Base-by-base conservation (phyloP, 2,113 vertebrate species). In the Urocolius indicus region DNA sequence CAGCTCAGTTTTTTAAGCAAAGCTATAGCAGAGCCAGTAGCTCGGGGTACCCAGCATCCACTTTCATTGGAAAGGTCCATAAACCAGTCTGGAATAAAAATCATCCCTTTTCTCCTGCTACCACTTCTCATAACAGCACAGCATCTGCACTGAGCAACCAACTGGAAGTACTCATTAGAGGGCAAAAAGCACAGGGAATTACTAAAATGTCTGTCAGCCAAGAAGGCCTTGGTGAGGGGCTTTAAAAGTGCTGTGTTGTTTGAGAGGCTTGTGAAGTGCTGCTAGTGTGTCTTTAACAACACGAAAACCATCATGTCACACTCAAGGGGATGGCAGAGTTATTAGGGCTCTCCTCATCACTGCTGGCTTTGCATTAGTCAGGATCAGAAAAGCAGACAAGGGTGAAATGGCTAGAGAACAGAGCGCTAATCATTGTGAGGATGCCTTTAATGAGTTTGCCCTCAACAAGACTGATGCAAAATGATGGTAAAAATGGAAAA, bases 361-460 rank as follows among this genome's bases (percentile, higher is more conserved):
- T 38, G 30, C 62, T 76, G 55, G 21, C 48, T 79, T 59, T 54
- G 36, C 61, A 41, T 46, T 67, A 69, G 69, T 45, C 71, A 63
- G 72, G 63, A 71, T 77, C 51, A 80, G 79, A 48, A 75, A 52
- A 84, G 91, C 82, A 95, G 81, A 51, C 62, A 80, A 62, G 63
- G 82, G 32, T 69, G 87, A 72, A 85, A 77, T 19, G 17, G 38
- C 32, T 11, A 68, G 36, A 66, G 73, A 94, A 59, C 4, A 68
- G 54, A 69, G 67, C 32, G 30, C 24, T 66, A 24, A 86, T 80
- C 76, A 21, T 72, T 67, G 46, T 34, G n/a, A 73, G 43, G 43
- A 24, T 46, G 49, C 58, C 30, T 83, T 76, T 83, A 95, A 71
- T 46, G 24, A 86, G 43, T 43, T 46, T 16, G 17, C 48, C 46